Conservation (phyloP, 2,888 invertebrate species). For the Dinocampus coccinellae region DNA sequence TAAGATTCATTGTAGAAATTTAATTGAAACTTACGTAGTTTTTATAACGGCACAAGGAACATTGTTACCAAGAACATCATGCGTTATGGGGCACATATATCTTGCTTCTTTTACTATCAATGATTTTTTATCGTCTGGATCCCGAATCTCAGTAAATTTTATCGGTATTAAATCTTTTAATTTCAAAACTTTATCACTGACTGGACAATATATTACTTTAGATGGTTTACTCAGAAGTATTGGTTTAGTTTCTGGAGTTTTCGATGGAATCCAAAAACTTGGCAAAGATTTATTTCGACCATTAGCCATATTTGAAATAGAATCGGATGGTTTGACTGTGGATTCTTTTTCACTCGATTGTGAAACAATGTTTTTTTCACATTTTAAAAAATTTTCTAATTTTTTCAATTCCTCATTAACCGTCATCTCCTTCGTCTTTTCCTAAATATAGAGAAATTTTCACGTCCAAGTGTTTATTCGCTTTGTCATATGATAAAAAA, state of each 20-base stretch:
- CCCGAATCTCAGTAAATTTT: conserved; percentile 91
- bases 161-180: conserved; percentile 93
- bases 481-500: not conserved
- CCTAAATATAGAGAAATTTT: conserved; percentile 50
- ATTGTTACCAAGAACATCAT: conserved; percentile 94
- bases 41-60: conserved; percentile 93
- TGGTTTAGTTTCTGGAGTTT: conserved; percentile 87
- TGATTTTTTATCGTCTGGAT: conserved; percentile 88
- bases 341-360: conserved; percentile 42
- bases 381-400: conserved; percentile 83
- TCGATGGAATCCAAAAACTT: conserved; percentile 97
- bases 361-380: conserved; percentile 81
- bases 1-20: not conserved
- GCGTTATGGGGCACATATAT: conserved; percentile 98
- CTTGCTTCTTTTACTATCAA: conserved; percentile 90
- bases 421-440: conserved; percentile 78
- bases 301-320: conserved; percentile 82
- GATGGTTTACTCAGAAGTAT: conserved; percentile 81
- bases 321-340: conserved; percentile 65
- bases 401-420: conserved; percentile 82
- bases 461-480: not conserved
- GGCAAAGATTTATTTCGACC: conserved; percentile 87
- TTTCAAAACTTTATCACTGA: conserved; percentile 87
- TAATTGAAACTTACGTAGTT: conserved; percentile 78
- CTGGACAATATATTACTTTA: conserved; percentile 84